These are phyloP conservation scores for Sardinella longiceps DNA, from an alignment of 2,797 vertebrate species.

Conservation along the genomic window DNA sequence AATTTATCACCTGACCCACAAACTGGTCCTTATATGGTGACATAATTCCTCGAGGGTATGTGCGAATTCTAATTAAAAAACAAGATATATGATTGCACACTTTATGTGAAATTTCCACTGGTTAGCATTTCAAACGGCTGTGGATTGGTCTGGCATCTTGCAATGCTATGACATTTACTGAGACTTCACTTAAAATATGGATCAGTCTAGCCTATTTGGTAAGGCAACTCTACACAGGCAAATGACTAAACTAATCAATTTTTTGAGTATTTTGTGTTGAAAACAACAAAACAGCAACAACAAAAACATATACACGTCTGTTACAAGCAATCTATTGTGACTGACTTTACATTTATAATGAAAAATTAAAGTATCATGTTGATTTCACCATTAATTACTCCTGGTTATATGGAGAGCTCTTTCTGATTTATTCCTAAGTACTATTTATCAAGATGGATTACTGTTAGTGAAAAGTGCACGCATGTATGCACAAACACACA, in stretches of 20 bases:
- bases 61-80: conserved; percentile 17
- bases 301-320: not conserved
- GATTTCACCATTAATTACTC: conserved; percentile 48
- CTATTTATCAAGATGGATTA: conserved; percentile 55
- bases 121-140: not conserved
- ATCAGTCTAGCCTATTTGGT: not conserved
- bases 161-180: not conserved
- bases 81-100: not conserved
- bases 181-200: not conserved
- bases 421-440: conserved; percentile 47
- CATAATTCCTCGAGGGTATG: not conserved
- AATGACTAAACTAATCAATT: not conserved
- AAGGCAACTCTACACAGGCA: not conserved
- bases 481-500: not conserved
- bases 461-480: conserved; percentile 33
- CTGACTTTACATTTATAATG: not conserved
- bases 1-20: conserved; percentile 1
- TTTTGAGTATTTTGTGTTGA: not conserved
- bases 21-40: not conserved
- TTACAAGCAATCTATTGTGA: not conserved
- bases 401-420: conserved; percentile 31
- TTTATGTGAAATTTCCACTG: not conserved
- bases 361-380: conserved; percentile 45
- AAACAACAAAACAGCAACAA: no score
- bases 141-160: not conserved